Base-by-base conservation (phyloP, 2,797 vertebrate species). In the Neosalanx taihuensis region DNA sequence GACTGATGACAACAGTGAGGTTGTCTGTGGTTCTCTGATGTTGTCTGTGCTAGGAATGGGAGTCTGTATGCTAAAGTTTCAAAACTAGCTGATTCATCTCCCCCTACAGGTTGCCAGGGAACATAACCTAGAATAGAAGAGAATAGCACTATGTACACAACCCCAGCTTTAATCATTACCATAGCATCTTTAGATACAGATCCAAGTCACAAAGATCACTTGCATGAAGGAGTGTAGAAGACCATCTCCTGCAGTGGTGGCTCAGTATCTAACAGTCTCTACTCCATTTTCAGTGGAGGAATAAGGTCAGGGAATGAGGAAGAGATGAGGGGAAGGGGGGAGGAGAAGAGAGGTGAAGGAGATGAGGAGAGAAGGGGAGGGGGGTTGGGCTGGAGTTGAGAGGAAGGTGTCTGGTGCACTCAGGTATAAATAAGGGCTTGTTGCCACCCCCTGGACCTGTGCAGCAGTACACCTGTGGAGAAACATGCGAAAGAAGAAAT, bases 371-470 rank as follows among this genome's bases (percentile, higher is more conserved):
- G 12, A 12, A 46, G 37, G 10, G 9, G 10, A 46, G 18, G 33
- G 35, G 62, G 37, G n/a, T 35, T 63, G 26, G 26, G 13, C 63
- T 46, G n/a, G 64, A 5, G 41, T 10, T 23, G 20, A 6, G 23
- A 13, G 15, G 13, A 53, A 67, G 71, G 37, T 57, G 64, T 71
- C 66, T 75, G 70, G 35, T 78, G 78, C 67, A 81, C 70, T 77
- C 78, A 72, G 81, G 51, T 17, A 80, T 75, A 82, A 75, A 83
- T 78, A 83, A 86, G 86, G 81, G 83, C 86, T 75, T 90, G 85
- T 91, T 92, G 90, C 90, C 91, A 90, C 89, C 90, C 90, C 77
- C 91, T 91, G 90, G 90, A 88, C 83, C 83, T 72, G 72, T 63
- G 79, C 76, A 73, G 89, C 82, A 89, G 83, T 89, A 84, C 89